phyloP scores from a whole-genome alignment of 2,797 vertebrate species.

The Notamacropus eugenii region DNA sequence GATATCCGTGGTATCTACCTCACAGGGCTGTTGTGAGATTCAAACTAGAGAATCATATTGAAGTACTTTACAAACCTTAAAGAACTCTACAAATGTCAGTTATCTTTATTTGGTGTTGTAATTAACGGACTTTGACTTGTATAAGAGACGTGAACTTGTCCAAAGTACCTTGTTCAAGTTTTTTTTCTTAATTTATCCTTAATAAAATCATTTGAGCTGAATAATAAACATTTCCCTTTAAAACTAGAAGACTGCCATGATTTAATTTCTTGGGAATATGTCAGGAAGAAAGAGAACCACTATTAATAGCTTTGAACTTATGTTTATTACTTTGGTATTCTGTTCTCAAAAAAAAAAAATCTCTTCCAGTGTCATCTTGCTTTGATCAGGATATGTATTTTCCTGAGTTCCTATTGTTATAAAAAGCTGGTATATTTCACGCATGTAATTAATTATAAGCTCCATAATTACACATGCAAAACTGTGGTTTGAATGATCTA shows the following conservation, averaged over 20 bases:
- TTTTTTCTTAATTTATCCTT: not conserved
- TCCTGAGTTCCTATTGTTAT: slow-evolving; percentile 12
- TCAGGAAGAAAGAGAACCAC: not conserved
- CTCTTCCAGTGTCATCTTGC: not conserved
- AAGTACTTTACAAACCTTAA: not conserved
- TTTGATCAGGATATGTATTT: not conserved
- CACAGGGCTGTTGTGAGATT: not conserved
- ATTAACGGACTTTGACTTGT: not conserved
- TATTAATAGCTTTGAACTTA: not conserved
- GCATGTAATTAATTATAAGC: slow-evolving; percentile 19
- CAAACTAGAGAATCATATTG: not conserved
- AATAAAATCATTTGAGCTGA: not conserved
- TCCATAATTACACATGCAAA: slow-evolving; percentile 22
- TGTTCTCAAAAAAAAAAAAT: not conserved
- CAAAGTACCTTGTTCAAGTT: not conserved
- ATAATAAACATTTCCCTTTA: not conserved
- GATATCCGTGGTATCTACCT: not conserved
- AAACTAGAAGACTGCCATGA: not conserved
- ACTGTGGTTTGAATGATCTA: slow-evolving; percentile 54
- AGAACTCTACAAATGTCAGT: not conserved
- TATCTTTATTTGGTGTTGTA: not conserved
- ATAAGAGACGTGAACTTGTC: not conserved
- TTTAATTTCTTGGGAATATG: not conserved
- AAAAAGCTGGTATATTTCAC: slow-evolving; percentile 23
- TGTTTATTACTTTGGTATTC: slow-evolving; percentile 4